phyloP scores from a whole-genome alignment of 2,888 invertebrate genomes.

The Athalia rosae region DNA sequence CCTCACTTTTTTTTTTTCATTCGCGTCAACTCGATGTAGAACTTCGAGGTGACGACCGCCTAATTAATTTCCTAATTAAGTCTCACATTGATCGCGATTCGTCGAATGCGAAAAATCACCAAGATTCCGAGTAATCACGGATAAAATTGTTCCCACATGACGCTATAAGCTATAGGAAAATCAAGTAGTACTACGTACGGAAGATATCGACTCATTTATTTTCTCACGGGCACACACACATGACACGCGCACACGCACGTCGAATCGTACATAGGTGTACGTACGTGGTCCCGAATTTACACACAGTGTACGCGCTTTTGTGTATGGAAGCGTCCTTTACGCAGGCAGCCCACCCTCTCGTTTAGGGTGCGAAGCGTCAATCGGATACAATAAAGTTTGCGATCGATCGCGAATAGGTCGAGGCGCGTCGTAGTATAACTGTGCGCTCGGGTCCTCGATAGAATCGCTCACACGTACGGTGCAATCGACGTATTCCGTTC shows the following conservation, averaged over 20 bases:
- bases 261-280: background rate
- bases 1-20: too few relatives aligned
- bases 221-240: background rate
- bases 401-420: conserved; percentile 39
- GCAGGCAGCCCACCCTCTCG: conserved; percentile 39
- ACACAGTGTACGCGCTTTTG: conserved; percentile 22
- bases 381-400: conserved; percentile 40
- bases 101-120: background rate
- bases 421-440: conserved; percentile 30
- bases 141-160: background rate
- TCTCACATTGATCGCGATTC: background rate
- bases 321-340: conserved; percentile 39
- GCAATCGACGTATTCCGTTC: background rate
- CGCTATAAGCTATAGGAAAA: conserved; percentile 7
- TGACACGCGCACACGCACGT: background rate
- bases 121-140: background rate
- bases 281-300: conserved; percentile 5
- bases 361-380: conserved; percentile 42
- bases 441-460: conserved; percentile 36
- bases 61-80: background rate
- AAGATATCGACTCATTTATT: conserved; percentile 13
- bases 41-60: too few relatives aligned
- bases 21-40: too few relatives aligned
- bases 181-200: conserved; percentile 14
- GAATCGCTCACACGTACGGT: conserved; percentile 20